A percentile compares a stretch with the other conserved stretches of the same genome.
Evolutionary conservation across 2,113 vertebrate genomes (phyloP).

Genomic region (Brevimyrus niger): DNA sequence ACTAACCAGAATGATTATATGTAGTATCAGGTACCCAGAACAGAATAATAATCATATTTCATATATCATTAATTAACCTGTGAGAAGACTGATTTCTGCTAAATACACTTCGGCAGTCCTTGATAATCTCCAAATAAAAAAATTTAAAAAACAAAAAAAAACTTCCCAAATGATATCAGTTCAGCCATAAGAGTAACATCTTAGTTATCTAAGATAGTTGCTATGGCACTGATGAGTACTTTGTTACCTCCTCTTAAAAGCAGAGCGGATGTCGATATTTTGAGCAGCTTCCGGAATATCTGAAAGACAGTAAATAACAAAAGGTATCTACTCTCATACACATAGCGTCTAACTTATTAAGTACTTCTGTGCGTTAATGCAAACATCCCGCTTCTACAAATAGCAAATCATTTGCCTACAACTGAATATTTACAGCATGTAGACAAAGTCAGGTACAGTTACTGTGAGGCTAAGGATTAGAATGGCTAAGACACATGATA

Average conservation of each 20-base stretch:
- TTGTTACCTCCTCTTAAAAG: slow-evolving; percentile 98
- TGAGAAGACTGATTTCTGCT: not conserved
- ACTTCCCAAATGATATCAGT: not conserved
- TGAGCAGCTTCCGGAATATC: slow-evolving; percentile 70
- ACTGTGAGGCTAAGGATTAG: not conserved
- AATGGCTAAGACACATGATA: not conserved
- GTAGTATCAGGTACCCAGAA: not conserved
- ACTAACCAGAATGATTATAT: not conserved
- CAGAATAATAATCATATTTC: not conserved
- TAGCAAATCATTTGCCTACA: not conserved
- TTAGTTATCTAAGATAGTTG: not conserved
- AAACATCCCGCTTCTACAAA: not conserved
- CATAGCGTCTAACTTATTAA: not conserved
- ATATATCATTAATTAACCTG: not conserved
- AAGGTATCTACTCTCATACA: not conserved
- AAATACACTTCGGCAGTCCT: not conserved
- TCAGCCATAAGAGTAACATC: not conserved
- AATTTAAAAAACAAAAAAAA: no score
- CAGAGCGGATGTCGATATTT: slow-evolving; percentile 91
- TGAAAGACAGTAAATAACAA: slow-evolving; percentile 53
- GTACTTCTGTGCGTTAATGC: not conserved
- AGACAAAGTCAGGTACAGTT: not conserved
- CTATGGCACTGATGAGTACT: slow-evolving; percentile 1
- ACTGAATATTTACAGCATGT: not conserved
- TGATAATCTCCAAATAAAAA: not conserved